Evolutionary conservation across 92 coral and sea anemone genomes (phyloP), one percentile per base, ranked within the genome.

Genomic region (Bergia sp.): DNA sequence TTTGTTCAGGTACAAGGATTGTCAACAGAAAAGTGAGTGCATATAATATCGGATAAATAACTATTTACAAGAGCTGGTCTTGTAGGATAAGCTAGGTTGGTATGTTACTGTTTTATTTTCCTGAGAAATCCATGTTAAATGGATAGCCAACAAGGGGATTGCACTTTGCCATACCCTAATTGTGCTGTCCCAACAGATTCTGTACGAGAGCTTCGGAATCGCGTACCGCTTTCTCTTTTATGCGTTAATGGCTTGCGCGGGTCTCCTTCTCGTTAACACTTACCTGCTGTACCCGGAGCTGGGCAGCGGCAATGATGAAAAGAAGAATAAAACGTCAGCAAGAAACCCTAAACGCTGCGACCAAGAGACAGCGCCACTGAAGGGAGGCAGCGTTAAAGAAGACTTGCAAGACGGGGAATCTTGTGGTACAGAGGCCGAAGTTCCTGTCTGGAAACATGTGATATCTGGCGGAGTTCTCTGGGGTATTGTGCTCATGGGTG

Each of bases 401-500:
- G 78, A 71, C 69, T 61, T 15, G 69, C 69, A 61, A 50, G 77
- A n/a, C 18, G 53, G 44, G 44, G 55, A 47, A 36, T 5, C 87
- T 71, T 13, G 36, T 5, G 79, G 23, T 65, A 67, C 20, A 10
- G 86, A 84, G 42, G 67, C 2, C 39, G 79, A 84, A 84, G 41
- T 84, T 23, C 79, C 87, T 6, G 65, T 84, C 29, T 49, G 87
- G 65, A 84, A 84, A 84, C 87, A 44, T 84, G 65, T 84, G 87
- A 55, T 84, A 37, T 84, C 87, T 71, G 87, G 87, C 55, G 87
- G 87, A 71, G 87, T 84, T 84, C 61, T 84, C 57, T 84, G 87
- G 87, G 72, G 87, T 73, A 84, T 84, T 47, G 79, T 67, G 42
- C 87, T 84, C 18, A 84, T 84, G 87, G 87, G 87, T 20, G 79